Conservation (phyloP, 2,113 vertebrate species). For the Oophaga pumilio region DNA sequence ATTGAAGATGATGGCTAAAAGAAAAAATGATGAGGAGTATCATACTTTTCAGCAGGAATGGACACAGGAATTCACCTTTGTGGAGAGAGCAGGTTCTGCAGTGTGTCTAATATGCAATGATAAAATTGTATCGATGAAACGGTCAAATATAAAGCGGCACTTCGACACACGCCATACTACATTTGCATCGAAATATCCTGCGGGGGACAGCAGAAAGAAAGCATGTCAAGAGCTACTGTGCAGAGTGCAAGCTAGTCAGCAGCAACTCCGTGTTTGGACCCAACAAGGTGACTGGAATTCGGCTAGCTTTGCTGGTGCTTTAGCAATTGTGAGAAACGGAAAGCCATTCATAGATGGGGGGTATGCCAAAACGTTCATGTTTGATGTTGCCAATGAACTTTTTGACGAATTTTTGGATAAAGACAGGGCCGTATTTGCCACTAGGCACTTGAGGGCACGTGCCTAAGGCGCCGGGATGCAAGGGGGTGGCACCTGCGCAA, state of each 20-base stretch:
- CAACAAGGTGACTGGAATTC: slow-evolving; percentile 54
- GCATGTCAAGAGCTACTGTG: slow-evolving; percentile 60
- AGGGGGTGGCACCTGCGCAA: no score
- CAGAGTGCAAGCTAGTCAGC: slow-evolving; percentile 59
- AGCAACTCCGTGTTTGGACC: slow-evolving; percentile 58
- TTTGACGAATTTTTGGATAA: no score
- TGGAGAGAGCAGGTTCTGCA: no score
- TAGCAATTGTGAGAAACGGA: not conserved
- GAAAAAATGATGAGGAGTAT: no score
- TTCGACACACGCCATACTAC: slow-evolving; percentile 5
- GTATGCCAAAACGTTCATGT: no score
- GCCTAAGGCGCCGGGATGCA: no score
- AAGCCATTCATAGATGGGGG: not conserved
- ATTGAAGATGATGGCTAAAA: no score
- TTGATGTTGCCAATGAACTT: no score
- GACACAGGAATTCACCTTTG: no score
- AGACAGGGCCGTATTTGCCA: no score
- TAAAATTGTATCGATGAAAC: slow-evolving; percentile 41
- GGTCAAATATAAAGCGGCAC: slow-evolving; percentile 31
- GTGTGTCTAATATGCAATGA: slow-evolving; percentile 44
- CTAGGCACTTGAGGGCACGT: no score
- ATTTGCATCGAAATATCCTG: slow-evolving; percentile 62
- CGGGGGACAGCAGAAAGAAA: slow-evolving; percentile 58
- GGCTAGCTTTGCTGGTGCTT: slow-evolving; percentile 11
- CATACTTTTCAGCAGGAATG: no score